phyloP scores from a whole-genome alignment of 2,888 invertebrate genomes.

The Lissocephala sabroskyi region DNA sequence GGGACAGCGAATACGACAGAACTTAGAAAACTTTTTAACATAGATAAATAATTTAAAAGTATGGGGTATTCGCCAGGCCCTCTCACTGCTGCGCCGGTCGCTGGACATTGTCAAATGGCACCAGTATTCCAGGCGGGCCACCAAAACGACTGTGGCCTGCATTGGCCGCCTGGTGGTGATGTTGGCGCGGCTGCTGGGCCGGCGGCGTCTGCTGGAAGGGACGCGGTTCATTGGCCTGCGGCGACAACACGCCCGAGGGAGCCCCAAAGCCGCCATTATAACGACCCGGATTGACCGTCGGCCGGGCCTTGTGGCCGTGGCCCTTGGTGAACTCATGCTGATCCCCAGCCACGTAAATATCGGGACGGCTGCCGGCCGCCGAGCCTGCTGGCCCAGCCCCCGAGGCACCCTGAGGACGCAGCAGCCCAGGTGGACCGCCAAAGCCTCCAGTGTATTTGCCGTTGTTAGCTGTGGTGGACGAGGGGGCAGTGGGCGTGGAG shows the following conservation, averaged over 20 bases:
- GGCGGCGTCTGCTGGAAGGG: constrained; percentile 36
- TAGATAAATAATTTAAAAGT: constrained; percentile 58
- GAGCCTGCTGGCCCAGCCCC: neutral
- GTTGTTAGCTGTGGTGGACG: constrained; percentile 14
- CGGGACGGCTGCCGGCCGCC: constrained; percentile 3
- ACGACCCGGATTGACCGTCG: constrained; percentile 32
- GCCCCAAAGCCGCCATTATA: constrained; percentile 61
- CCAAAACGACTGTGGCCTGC: constrained; percentile 67
- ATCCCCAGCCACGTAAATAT: constrained; percentile 46
- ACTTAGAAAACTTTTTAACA: constrained; percentile 39
- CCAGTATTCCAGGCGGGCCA: constrained; percentile 69
- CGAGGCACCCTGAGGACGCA: constrained; percentile 25
- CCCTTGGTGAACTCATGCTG: constrained; percentile 32
- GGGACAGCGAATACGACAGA: constrained; percentile 4
- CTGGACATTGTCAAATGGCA: constrained; percentile 67
- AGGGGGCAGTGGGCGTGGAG: constrained; percentile 3
- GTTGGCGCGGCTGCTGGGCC: constrained; percentile 14
- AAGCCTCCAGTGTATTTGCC: constrained; percentile 69
- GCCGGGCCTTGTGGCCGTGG: constrained; percentile 19
- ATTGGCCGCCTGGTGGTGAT: constrained; percentile 12
- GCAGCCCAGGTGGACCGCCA: constrained; percentile 46
- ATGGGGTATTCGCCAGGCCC: constrained; percentile 3
- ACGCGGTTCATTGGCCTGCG: constrained; percentile 37
- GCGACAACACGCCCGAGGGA: constrained; percentile 48
- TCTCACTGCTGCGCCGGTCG: constrained; percentile 37